Conservation (phyloP, 2,113 vertebrate species). For the Cololabis saira region DNA sequence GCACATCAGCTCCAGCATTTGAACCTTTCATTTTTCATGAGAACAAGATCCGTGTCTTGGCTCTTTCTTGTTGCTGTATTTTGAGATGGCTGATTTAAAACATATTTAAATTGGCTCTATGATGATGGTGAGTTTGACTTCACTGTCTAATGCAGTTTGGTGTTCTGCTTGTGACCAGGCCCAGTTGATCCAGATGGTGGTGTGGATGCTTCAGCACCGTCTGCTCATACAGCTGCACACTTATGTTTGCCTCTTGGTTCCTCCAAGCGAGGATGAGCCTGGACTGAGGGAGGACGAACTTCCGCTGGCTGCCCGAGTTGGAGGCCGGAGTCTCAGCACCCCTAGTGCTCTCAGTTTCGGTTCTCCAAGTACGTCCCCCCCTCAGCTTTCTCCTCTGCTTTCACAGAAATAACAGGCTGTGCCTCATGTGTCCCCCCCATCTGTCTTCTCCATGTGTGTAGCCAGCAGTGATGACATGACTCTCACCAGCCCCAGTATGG, state of each 20-base stretch:
- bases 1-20: conserved; percentile 12
- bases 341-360: conserved; percentile 96
- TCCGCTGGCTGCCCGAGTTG: conserved; percentile 83
- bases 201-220: conserved; percentile 96
- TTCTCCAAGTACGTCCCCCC: conserved; percentile 90
- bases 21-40: conserved; percentile 59
- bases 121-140: too few species aligned
- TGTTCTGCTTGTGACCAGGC: conserved; percentile 79
- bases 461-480: conserved; percentile 99
- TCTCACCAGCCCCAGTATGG: conserved; percentile 98
- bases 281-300: conserved; percentile 84
- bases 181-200: conserved; percentile 98
- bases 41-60: conserved; percentile 28
- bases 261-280: conserved; percentile 87
- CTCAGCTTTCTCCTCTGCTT: neutral
- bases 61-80: conserved; percentile 7
- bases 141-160: conserved; percentile 5
- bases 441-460: conserved; percentile 54
- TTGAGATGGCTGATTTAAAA: too few species aligned
- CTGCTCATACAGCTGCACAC: conserved; percentile 96
- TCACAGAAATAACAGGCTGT: neutral
- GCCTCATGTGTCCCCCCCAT: neutral
- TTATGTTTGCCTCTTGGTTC: conserved; percentile 92
- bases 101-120: too few species aligned
- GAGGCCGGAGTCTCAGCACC: conserved; percentile 92